Percentiles rank a stretch among this genome's conserved stretches.
These are phyloP conservation scores for Sminthurinus aureus DNA, from an alignment of 2,888 invertebrate species.

Conservation along the genomic window DNA sequence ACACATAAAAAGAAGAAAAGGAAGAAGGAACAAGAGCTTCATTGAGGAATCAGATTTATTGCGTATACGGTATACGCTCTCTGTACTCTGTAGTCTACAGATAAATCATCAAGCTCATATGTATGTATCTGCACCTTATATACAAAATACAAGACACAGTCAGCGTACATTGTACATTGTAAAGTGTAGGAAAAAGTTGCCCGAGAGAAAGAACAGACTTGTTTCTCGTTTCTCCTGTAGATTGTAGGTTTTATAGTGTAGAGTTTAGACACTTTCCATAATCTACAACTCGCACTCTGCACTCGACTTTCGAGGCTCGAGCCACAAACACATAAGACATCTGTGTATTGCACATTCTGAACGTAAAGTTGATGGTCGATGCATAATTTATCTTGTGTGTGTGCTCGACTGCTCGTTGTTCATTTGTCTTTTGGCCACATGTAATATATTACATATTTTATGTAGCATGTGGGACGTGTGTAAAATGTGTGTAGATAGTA, in stretches of 20 bases:
- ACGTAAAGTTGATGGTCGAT: no score
- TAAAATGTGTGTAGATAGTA: no score
- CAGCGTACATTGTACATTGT: no score
- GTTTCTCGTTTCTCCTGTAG: constrained; percentile 8
- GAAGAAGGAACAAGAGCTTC: not conserved
- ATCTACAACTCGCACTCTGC: not conserved
- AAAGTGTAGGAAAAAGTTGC: not conserved
- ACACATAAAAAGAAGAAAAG: not conserved
- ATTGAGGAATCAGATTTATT: constrained; percentile 16
- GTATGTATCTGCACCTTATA: no score
- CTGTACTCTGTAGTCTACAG: not conserved
- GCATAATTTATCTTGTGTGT: not conserved
- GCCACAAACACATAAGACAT: not conserved
- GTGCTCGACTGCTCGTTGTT: no score
- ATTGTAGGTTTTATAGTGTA: no score
- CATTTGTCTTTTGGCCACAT: no score
- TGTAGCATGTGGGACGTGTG: no score
- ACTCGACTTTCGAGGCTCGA: no score
- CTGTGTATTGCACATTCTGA: not conserved
- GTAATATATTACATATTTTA: no score
- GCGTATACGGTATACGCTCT: not conserved
- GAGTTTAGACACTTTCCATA: not conserved
- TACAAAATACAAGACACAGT: no score
- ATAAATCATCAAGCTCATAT: constrained; percentile 4
- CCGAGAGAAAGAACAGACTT: not conserved